phyloP scores from a whole-genome alignment of 2,113 vertebrate genomes.

The Eudyptes chrysolophus region DNA sequence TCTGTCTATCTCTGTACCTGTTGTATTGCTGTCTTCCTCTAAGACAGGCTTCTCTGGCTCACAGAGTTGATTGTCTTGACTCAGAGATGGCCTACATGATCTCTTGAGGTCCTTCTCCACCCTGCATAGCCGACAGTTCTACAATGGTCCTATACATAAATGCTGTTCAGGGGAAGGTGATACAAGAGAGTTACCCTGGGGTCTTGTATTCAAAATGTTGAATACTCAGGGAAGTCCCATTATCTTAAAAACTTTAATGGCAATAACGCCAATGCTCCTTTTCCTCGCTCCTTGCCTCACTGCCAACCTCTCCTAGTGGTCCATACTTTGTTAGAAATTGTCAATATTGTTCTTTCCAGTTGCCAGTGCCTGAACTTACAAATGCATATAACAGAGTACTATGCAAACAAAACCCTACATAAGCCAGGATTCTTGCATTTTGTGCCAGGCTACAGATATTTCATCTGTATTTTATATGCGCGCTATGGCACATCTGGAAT shows the following conservation, averaged over 20 bases:
- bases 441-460: background rate
- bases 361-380: background rate
- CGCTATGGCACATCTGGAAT: background rate
- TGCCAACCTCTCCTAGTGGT: background rate
- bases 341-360: background rate
- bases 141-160: background rate
- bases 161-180: background rate
- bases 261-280: background rate
- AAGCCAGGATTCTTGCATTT: background rate
- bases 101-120: background rate
- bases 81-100: rapidly evolving
- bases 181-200: background rate
- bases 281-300: background rate
- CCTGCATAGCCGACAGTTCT: background rate
- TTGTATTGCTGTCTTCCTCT: background rate
- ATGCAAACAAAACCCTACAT: background rate
- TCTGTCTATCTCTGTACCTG: background rate
- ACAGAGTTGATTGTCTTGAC: background rate
- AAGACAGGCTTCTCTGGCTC: background rate
- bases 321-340: background rate
- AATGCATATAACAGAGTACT: background rate
- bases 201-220: background rate
- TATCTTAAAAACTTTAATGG: background rate
- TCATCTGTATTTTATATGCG: background rate
- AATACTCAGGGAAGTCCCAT: background rate